phyloP scores from a whole-genome alignment of 2,797 vertebrate genomes.

The Paramormyrops hopkinsi region DNA sequence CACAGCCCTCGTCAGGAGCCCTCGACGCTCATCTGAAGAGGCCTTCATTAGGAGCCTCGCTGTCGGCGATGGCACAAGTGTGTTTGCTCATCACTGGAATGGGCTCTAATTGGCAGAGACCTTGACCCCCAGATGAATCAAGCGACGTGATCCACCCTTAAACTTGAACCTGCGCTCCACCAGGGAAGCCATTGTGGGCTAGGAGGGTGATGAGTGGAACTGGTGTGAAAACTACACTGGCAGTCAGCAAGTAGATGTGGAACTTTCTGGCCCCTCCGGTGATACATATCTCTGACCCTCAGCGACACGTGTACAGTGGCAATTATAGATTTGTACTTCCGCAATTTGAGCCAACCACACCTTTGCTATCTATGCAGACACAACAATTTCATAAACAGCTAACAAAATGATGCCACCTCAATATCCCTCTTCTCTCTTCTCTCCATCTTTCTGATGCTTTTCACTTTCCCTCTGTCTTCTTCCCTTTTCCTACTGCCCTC shows the following conservation, averaged over 20 bases:
- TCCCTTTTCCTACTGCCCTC: background rate
- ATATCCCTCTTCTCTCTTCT: background rate
- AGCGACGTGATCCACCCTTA: slow-evolving; percentile 22
- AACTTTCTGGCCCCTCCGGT: background rate
- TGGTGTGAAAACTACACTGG: background rate
- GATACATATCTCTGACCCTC: background rate
- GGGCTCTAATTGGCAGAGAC: slow-evolving; percentile 12
- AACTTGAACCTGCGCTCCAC: slow-evolving; percentile 22
- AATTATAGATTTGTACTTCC: background rate
- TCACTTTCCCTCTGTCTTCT: background rate
- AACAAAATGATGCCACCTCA: background rate
- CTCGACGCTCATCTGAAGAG: slow-evolving; percentile 18
- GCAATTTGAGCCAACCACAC: background rate
- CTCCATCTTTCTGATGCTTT: background rate
- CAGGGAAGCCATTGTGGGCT: background rate
- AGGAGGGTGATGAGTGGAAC: background rate
- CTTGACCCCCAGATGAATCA: slow-evolving; percentile 23
- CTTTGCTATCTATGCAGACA: background rate
- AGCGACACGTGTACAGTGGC: background rate
- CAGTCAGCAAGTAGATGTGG: background rate
- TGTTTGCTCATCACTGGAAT: slow-evolving; percentile 32
- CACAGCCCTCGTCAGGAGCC: background rate
- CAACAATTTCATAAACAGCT: background rate
- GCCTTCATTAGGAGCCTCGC: slow-evolving; percentile 33
- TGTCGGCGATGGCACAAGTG: slow-evolving; percentile 32